Evolutionary conservation across 2,797 vertebrate species (phyloP), one percentile per base, ranked within the genome.

Genomic region (Somateria mollissima): DNA sequence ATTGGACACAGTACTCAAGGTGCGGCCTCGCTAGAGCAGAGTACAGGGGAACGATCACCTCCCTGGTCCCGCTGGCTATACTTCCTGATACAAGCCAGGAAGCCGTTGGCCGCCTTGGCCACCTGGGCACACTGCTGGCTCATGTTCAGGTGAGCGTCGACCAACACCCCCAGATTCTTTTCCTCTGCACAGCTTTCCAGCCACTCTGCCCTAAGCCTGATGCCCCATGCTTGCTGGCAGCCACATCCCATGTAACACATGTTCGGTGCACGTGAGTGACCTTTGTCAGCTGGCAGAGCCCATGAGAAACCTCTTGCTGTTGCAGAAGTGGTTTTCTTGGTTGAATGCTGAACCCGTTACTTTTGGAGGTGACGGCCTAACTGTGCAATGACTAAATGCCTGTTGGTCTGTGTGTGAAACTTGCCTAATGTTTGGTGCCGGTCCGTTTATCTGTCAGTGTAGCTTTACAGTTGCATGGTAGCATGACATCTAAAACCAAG

Each of bases 291-390:
- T 19, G 4, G 64, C 34, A 15, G 80, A 43, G 6, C 19, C 11
- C 39, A 6, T 10, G n/a, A 60, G 72, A n/a, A 36, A 7, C 30
- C 49, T 11, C 11, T 19, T 27, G 58, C 69, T 76, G 66, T 3
- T 45, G 72, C 34, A 51, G 58, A 36, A 61, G 57, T 8, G 61
- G 5, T 47, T 80, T 87, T 73, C 17, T 7, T 2, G 54, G 17
- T 15, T 47, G 43, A 13, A 3, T 7, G 0, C 4, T 5, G 73
- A 74, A 22, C 36, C 32, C 2, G 0, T n/a, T 58, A 83, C 62
- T 41, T 19, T 25, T 58, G 70, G 17, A 58, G 56, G 30, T 27
- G 54, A 20, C 49, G 74, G 84, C 87, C 74, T 45, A 3, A 11
- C 28, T 28, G 21, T 41, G 54, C 57, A 32, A 0, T 2, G 24